These are phyloP conservation scores for Delichon dasypus DNA, from an alignment of 2,797 vertebrate species.

Conservation along the genomic window DNA sequence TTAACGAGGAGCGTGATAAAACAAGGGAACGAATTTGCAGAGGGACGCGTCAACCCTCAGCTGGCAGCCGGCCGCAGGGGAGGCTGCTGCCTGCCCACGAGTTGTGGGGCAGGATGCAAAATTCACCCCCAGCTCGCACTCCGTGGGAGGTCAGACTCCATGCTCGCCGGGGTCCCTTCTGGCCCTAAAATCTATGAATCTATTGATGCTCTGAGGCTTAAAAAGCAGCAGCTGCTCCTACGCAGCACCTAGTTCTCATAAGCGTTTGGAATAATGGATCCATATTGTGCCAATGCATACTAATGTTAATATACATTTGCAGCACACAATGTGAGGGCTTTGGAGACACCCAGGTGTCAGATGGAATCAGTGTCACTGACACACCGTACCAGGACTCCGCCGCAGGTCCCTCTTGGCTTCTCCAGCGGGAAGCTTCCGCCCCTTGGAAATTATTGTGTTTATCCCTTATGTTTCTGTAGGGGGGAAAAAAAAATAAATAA, in stretches of 20 bases:
- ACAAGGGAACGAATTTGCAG: neutral
- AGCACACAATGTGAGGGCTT: slow-evolving; percentile 53
- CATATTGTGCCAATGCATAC: slow-evolving; percentile 73
- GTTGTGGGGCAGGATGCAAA: neutral
- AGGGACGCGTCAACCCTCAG: neutral
- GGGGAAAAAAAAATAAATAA: too few species aligned
- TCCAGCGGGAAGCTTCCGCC: neutral
- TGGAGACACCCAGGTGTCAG: slow-evolving; percentile 67
- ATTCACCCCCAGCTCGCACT: neutral
- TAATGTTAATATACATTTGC: slow-evolving; percentile 67
- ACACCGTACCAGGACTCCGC: slow-evolving; percentile 15
- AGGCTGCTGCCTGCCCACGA: neutral
- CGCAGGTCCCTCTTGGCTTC: slow-evolving; percentile 42
- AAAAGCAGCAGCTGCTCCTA: slow-evolving; percentile 70
- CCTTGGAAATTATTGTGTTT: slow-evolving; percentile 18
- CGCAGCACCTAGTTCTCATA: slow-evolving; percentile 61
- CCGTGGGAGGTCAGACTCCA: neutral
- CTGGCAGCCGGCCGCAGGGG: neutral
- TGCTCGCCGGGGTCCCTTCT: slow-evolving; percentile 38
- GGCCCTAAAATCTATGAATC: slow-evolving; percentile 65
- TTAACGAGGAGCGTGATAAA: neutral
- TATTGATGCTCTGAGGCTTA: slow-evolving; percentile 66
- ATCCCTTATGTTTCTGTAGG: neutral
- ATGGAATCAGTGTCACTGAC: slow-evolving; percentile 61
- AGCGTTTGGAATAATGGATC: slow-evolving; percentile 69